Base-by-base conservation (phyloP, 53 echinoderm and acorn worm species). In the Luidia sarsii region DNA sequence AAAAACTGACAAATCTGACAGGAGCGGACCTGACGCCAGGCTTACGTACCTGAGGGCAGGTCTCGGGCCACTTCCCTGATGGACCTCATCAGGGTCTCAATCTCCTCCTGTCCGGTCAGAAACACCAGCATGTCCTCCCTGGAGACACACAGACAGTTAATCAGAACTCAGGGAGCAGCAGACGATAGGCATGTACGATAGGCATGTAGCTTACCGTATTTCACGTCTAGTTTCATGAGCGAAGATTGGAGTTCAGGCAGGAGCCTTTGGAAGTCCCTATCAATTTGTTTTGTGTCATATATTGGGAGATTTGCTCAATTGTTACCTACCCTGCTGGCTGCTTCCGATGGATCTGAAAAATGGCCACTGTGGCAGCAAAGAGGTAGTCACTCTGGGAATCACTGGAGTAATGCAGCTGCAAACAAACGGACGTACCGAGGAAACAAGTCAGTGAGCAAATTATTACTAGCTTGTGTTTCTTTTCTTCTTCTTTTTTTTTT, bases 61-160 rank as follows among this genome's bases (percentile, higher is more conserved):
- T 99, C 99, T 27, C 84, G 68, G 13, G 94, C 80, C 11, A 99
- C 79, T 33, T 99, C 99, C 27, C 52, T 91, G 64, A 94, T 89
- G 35, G 99, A 91, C 63, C 94, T 86, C 30, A 80, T 82, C 33
- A 94, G 65, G 30, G 94, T 84, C 56, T 99, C 99, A 38, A 99
- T 99, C 67, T 99, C 99, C 27, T 99, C 99, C 33, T 99, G 99
- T 16, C 99, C 99, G 4, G 99, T 99, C 57, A 99, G 87, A 48
- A 99, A 99, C 28, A 99, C 99, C 21, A 99, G 68, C 55, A 99
- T 94, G 35, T 99, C 99, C 72, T 99, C 93, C 29, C 99, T 99
- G 75, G 19, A 65, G 51, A 61, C 8, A 50, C 33, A 28, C 69
- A 31, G n/a, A n/a, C 50, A 33, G 33, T 50, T 6, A 37, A 36